Percentiles rank a stretch among this genome's conserved stretches.
These are phyloP conservation scores for Grus americana DNA, from an alignment of 2,113 vertebrate species.

Conservation along the genomic window DNA sequence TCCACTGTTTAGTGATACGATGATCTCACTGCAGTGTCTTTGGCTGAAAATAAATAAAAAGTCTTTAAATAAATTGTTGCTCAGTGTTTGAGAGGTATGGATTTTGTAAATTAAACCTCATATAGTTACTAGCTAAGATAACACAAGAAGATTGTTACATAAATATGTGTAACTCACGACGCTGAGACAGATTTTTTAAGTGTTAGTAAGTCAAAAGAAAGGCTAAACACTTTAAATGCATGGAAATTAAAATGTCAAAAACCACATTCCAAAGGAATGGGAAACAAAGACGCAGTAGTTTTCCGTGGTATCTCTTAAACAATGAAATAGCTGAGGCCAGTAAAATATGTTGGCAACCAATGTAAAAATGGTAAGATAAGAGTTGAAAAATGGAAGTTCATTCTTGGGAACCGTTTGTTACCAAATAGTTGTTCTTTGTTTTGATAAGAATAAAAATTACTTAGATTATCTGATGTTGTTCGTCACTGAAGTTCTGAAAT, in stretches of 20 bases:
- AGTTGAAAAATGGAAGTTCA: slow-evolving; percentile 4
- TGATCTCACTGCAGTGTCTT: not conserved
- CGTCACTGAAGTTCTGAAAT: slow-evolving; percentile 31
- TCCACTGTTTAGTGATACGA: not conserved
- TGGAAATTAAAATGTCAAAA: not conserved
- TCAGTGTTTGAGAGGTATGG: not conserved
- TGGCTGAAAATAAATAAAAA: not conserved
- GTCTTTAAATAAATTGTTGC: not conserved
- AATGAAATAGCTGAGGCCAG: not conserved
- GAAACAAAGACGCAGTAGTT: not conserved
- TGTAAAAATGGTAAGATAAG: not conserved
- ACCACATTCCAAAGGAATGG: not conserved
- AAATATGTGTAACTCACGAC: not conserved
- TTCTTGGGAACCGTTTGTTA: slow-evolving; percentile 27
- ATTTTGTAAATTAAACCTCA: not conserved
- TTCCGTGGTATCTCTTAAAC: not conserved
- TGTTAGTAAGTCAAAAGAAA: not conserved
- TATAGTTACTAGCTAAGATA: not conserved
- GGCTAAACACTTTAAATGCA: not conserved
- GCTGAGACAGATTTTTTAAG: not conserved
- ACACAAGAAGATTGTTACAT: not conserved
- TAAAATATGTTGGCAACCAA: slow-evolving; percentile 8
- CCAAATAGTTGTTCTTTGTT: slow-evolving; percentile 57
- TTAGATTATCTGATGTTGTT: slow-evolving; percentile 11
- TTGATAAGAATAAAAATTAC: slow-evolving; percentile 10